phyloP scores from a whole-genome alignment of 2,797 vertebrate genomes.

The Adrianichthys oophorus region DNA sequence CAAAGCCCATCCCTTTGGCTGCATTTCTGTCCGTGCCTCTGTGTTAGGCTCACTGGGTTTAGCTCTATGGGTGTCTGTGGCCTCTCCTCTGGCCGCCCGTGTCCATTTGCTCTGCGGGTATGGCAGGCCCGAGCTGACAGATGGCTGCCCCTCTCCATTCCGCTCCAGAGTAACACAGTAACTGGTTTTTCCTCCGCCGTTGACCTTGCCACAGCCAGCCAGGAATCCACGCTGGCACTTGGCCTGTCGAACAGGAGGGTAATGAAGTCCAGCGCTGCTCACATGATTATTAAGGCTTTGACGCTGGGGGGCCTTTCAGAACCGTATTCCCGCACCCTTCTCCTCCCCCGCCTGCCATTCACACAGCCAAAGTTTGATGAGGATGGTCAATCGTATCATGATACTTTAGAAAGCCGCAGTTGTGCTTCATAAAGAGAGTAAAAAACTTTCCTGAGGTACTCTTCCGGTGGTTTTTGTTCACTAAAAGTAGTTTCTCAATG shows the following conservation, averaged over 20 bases:
- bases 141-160: constrained; percentile 82
- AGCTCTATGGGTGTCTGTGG: constrained; percentile 79
- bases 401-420: constrained; percentile 63
- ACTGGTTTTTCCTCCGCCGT: constrained; percentile 85
- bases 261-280: constrained; percentile 83
- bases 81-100: constrained; percentile 81
- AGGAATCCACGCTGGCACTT: constrained; percentile 81
- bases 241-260: constrained; percentile 83
- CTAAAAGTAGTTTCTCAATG: constrained; percentile 34
- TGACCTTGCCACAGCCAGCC: constrained; percentile 86
- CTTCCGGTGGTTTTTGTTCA: constrained; percentile 39
- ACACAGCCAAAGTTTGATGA: constrained; percentile 71
- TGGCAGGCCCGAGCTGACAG: constrained; percentile 83
- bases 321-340: constrained; percentile 59
- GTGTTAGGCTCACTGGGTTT: constrained; percentile 77
- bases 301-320: constrained; percentile 79
- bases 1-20: constrained; percentile 75
- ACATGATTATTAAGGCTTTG: constrained; percentile 83
- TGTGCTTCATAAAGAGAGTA: constrained; percentile 53
- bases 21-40: constrained; percentile 63
- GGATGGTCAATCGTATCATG: constrained; percentile 67
- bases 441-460: constrained; percentile 35
- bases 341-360: constrained; percentile 70
- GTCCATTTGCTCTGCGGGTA: constrained; percentile 83
- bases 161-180: constrained; percentile 83